phyloP scores from a whole-genome alignment of 1,140 invertebrate genomes.

The Coptotermes formosanus region DNA sequence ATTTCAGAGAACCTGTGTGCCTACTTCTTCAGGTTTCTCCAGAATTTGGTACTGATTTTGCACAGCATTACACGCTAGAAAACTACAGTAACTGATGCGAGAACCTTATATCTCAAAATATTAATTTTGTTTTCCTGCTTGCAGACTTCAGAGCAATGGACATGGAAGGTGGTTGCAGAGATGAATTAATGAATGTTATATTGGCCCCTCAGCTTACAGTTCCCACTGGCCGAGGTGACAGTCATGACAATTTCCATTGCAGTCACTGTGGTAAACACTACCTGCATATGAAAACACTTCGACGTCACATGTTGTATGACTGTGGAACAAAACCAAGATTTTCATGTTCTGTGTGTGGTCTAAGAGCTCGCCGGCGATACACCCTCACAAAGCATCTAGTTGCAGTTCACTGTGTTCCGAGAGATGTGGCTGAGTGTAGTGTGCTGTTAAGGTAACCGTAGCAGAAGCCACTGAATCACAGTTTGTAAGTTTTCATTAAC shows the following conservation, averaged over 20 bases:
- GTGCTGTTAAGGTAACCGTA: background rate
- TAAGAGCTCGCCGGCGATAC: background rate
- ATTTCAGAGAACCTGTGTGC: too few relatives aligned
- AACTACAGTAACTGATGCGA: too few relatives aligned
- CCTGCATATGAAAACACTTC: conserved; percentile 74
- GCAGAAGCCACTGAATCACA: background rate
- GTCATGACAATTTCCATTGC: conserved; percentile 52
- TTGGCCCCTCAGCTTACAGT: background rate
- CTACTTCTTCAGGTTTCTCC: too few relatives aligned
- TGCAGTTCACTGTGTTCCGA: background rate
- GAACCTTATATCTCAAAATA: too few relatives aligned
- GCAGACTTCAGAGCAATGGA: background rate
- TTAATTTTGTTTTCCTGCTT: conserved; percentile 6
- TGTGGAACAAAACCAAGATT: conserved; percentile 41
- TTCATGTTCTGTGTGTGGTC: conserved; percentile 41
- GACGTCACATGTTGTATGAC: conserved; percentile 50
- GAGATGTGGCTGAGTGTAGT: background rate
- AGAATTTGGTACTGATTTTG: too few relatives aligned
- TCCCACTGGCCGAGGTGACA: background rate
- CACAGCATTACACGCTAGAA: too few relatives aligned
- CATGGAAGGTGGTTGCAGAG: background rate
- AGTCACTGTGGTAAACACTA: conserved; percentile 77
- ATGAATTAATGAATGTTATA: background rate
- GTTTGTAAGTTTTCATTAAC: too few relatives aligned
- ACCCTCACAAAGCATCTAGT: background rate